A percentile compares a stretch with the other conserved stretches of the same genome.
phyloP scores from a whole-genome alignment of 1,140 invertebrate genomes.

The Macrotrachela quadricornifera region DNA sequence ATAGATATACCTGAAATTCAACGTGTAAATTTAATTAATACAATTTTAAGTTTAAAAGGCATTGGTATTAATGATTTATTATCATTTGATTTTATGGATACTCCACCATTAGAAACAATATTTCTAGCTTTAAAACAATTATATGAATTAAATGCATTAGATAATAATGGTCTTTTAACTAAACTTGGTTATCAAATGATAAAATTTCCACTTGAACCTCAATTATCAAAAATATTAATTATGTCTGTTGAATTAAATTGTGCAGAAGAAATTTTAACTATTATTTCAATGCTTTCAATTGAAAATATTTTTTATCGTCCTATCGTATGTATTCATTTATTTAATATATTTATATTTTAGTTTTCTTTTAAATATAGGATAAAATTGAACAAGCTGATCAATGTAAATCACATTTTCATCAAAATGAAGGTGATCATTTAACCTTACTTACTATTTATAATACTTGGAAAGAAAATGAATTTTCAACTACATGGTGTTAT shows the following conservation, averaged over 20 bases:
- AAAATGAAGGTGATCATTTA: slow-evolving; percentile 88
- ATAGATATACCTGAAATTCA: slow-evolving; percentile 95
- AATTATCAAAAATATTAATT: slow-evolving; percentile 94
- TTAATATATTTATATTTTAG: too few relatives aligned
- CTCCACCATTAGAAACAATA: slow-evolving; percentile 68
- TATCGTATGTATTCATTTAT: too few relatives aligned
- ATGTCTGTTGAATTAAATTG: slow-evolving; percentile 97
- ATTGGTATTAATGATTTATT: slow-evolving; percentile 99
- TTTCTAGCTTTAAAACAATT: slow-evolving; percentile 91
- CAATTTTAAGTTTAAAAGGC: slow-evolving; percentile 79
- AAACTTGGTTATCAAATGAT: slow-evolving; percentile 84
- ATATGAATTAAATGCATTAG: slow-evolving; percentile 83
- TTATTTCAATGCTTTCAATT: slow-evolving; percentile 94
- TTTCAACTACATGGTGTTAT: slow-evolving; percentile 96
- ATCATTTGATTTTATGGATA: slow-evolving; percentile 99
- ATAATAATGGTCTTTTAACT: slow-evolving; percentile 84
- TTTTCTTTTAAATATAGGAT: slow-evolving; percentile 38
- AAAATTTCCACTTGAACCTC: slow-evolving; percentile 92
- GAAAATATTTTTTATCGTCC: slow-evolving; percentile 91
- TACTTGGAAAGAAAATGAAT: slow-evolving; percentile 97
- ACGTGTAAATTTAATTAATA: slow-evolving; percentile 83
- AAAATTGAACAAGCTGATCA: slow-evolving; percentile 94
- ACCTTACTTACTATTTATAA: slow-evolving; percentile 95
- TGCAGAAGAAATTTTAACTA: slow-evolving; percentile 90
- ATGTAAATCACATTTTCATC: slow-evolving; percentile 94